These are phyloP conservation scores for Melinaea marsaeus DNA, from an alignment of 2,888 invertebrate genomes.

Conservation along the genomic window DNA sequence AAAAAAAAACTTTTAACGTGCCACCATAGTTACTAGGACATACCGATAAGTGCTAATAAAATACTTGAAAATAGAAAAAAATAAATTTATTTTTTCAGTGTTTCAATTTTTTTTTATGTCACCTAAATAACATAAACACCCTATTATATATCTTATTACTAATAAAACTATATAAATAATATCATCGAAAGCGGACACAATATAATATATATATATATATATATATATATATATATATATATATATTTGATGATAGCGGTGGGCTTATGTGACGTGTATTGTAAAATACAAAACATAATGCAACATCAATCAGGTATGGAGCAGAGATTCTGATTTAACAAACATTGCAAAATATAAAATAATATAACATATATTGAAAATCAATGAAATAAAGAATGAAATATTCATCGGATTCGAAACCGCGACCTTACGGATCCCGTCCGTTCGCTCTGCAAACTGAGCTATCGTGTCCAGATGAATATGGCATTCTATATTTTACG, in stretches of 20 bases:
- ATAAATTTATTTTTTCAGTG: constrained; percentile 30
- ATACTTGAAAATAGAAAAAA: constrained; percentile 29
- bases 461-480: too few relatives aligned
- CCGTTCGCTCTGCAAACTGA: too few relatives aligned
- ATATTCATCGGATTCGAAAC: too few relatives aligned
- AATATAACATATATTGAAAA: background rate
- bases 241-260: constrained; percentile 54
- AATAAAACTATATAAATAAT: constrained; percentile 40
- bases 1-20: constrained; percentile 41
- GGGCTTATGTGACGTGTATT: constrained; percentile 60
- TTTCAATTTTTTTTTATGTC: constrained; percentile 30
- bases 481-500: background rate
- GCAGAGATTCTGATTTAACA: constrained; percentile 56
- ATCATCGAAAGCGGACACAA: constrained; percentile 33
- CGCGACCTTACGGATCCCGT: too few relatives aligned
- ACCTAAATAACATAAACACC: constrained; percentile 32
- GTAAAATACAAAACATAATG: constrained; percentile 33
- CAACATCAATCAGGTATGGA: constrained; percentile 42
- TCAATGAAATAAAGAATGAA: too few relatives aligned
- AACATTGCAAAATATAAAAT: background rate
- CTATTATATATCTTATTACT: constrained; percentile 41
- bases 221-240: constrained; percentile 25
- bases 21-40: constrained; percentile 11
- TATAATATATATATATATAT: constrained; percentile 19
- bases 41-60: constrained; percentile 29